phyloP scores from a whole-genome alignment of 2,797 vertebrate genomes.

The Fratercula arctica region DNA sequence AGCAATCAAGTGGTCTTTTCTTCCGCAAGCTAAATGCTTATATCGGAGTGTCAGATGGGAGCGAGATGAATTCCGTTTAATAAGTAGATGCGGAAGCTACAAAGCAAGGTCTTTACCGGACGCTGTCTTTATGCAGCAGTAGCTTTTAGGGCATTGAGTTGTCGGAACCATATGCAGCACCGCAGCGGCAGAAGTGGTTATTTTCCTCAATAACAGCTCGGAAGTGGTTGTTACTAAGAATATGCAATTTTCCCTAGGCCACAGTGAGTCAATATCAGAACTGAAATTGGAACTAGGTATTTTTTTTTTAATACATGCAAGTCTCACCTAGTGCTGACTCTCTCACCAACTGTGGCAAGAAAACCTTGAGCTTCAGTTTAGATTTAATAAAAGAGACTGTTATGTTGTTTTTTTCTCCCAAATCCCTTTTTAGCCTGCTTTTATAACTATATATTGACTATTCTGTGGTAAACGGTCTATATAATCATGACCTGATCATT shows the following conservation, averaged over 20 bases:
- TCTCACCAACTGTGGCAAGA: not conserved
- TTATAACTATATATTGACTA: not conserved
- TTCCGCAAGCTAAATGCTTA: not conserved
- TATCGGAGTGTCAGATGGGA: not conserved
- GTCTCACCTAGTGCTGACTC: not conserved
- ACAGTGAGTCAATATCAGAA: not conserved
- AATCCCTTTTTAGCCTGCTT: not conserved
- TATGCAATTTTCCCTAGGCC: not conserved
- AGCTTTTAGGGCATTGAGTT: not conserved
- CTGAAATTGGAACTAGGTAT: not conserved
- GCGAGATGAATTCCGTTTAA: not conserved
- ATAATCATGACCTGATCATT: not conserved
- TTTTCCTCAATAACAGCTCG: not conserved
- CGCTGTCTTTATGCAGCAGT: fast-evolving
- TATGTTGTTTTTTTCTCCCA: not conserved
- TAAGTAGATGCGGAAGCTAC: not conserved
- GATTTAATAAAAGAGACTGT: constrained; percentile 22
- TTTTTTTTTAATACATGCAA: not conserved
- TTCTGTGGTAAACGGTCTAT: not conserved
- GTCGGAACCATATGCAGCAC: not conserved
- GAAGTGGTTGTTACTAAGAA: not conserved
- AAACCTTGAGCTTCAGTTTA: not conserved
- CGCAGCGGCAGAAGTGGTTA: fast-evolving
- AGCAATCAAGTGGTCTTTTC: not conserved
- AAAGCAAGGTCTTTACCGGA: not conserved